A percentile compares a stretch with the other conserved stretches of the same genome.
Evolutionary conservation across 2,113 vertebrate species (phyloP).

Genomic region (Megaceryle maxima): DNA sequence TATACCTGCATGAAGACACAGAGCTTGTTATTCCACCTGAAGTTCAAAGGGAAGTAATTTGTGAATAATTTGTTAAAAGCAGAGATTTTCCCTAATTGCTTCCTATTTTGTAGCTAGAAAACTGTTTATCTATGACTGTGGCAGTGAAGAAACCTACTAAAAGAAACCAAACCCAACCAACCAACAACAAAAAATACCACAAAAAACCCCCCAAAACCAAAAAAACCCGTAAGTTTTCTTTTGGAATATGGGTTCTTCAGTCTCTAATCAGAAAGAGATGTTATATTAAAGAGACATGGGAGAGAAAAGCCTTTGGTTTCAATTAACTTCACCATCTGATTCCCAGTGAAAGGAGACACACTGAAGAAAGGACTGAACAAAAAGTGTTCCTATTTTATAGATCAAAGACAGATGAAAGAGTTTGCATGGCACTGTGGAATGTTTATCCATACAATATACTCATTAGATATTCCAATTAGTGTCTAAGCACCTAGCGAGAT

Average conservation of each 20-base stretch:
- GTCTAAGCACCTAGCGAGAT: background rate
- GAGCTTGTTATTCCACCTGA: background rate
- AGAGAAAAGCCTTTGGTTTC: background rate
- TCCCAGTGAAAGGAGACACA: background rate
- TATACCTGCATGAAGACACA: rapidly evolving
- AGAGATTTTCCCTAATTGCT: background rate
- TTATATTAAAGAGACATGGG: background rate
- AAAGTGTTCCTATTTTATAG: background rate
- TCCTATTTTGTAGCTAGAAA: background rate
- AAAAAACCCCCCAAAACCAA: background rate
- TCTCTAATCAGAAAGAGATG: background rate
- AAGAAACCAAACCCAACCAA: background rate
- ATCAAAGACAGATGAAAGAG: background rate
- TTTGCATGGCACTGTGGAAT: background rate
- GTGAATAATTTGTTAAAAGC: background rate
- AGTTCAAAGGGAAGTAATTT: background rate
- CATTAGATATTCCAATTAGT: background rate
- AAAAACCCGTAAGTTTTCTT: background rate
- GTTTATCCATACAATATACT: background rate
- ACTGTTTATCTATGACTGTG: background rate
- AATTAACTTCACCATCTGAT: background rate
- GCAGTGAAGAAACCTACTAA: background rate
- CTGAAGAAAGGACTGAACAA: background rate
- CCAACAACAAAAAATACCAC: too few species aligned
- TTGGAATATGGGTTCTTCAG: background rate